Evolutionary conservation across 2,113 vertebrate species (phyloP).

Genomic region (Pan troglodytes): NHGRI_mPanTro3-v2.1_pri NC_072403.2:107214501-107215000

Average conservation of each 20-base stretch:
- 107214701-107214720: background rate
- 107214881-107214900: background rate
- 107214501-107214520: background rate
- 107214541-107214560: background rate
- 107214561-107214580: constrained; percentile 57
- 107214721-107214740: background rate
- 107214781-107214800: background rate
- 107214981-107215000: background rate
- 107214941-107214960: background rate
- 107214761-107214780: background rate
- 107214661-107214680: background rate
- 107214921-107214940: background rate
- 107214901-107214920: background rate
- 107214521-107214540: constrained; percentile 27
- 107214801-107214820: background rate
- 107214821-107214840: background rate
- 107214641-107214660: background rate
- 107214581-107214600: constrained; percentile 21
- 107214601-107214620: background rate
- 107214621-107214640: background rate
- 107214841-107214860: background rate
- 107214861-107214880: background rate
- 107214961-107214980: background rate
- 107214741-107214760: background rate
- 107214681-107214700: background rate